Base-by-base conservation (phyloP, 2,888 invertebrate species). In the Hemistola chrysoprasaria region DNA sequence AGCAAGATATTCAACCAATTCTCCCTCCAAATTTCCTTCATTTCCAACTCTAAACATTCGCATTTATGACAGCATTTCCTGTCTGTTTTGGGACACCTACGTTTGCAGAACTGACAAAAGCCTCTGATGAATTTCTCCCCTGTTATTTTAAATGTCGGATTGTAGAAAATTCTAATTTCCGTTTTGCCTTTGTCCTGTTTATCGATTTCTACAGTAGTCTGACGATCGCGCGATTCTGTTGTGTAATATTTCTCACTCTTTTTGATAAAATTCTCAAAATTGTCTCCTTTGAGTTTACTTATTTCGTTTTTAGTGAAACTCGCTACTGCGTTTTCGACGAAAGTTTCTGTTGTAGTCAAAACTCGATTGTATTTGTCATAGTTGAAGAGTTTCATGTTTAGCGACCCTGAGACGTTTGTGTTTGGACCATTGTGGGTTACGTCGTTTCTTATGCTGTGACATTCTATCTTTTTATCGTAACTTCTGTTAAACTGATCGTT, bases 171-270 rank as follows among this genome's bases (percentile, higher is more conserved):
- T 2, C 85, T 64, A 1, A 90, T 75, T 47, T 90, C 86, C 0
- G 90, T 90, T 43, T 81, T 77, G 0, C 65, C 71, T 44, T 73
- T 73, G 1, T 59, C 34, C 1, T 57, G 35, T 23, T 78, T 72
- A 34, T 80, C 74, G 1, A 77, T 42, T n/a, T 70, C 63, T 0
- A 84, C 70, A 0, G 71, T 76, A 0, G 80, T 85, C 1, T 73
- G 65, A 6, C 73, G 65, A 26, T 85, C 85, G 1, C 71, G 62
- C 0, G 61, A 57, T 40, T 83, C 85, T 4, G 65, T 78, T 0
- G 82, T 83, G 40, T 83, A 90, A 40, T 84, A 90, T 16, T 75
- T 78, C 38, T 90, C 90, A 60, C 88, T 88, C n/a, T 78, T 73
- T 56, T 88, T 88, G 1, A 89, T 62, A 43, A 89, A 89, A 1